Evolutionary conservation across 2,113 vertebrate genomes (phyloP).

Genomic region (Astatotilapia flaviijosephi): DNA sequence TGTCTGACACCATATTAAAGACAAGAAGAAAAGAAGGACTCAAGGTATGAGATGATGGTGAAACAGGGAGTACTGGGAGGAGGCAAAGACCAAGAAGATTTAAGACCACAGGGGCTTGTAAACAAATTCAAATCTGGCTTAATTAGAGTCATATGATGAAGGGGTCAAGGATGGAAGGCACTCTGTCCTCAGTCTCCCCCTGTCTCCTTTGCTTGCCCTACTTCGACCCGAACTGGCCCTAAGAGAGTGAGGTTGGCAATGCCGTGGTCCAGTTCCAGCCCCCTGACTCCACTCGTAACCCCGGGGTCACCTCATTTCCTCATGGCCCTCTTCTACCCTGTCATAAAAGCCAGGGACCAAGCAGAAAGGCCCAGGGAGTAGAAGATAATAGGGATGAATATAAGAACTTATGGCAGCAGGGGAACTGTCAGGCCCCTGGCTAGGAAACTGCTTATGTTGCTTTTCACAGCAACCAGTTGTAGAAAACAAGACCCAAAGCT

Average conservation of each 20-base stretch:
- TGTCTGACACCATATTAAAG: slow-evolving; percentile 75
- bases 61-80: neutral
- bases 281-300: slow-evolving; percentile 70
- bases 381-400: slow-evolving; percentile 66
- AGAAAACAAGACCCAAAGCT: slow-evolving; percentile 18
- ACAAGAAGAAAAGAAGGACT: slow-evolving; percentile 46
- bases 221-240: slow-evolving; percentile 22
- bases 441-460: slow-evolving; percentile 36
- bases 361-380: slow-evolving; percentile 46
- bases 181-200: slow-evolving; percentile 4
- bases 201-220: slow-evolving; percentile 6
- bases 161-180: slow-evolving; percentile 56
- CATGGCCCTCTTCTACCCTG: slow-evolving; percentile 73
- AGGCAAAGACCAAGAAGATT: slow-evolving; percentile 63
- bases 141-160: slow-evolving; percentile 72
- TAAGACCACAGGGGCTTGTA: slow-evolving; percentile 73
- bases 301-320: slow-evolving; percentile 79
- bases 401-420: slow-evolving; percentile 43
- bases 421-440: slow-evolving; percentile 33
- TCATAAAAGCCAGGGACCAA: slow-evolving; percentile 71
- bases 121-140: slow-evolving; percentile 75
- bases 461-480: slow-evolving; percentile 5
- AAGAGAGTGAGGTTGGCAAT: slow-evolving; percentile 45
- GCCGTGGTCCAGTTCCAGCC: slow-evolving; percentile 55
- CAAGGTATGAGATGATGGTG: slow-evolving; percentile 20